Percentiles rank a stretch among this genome's conserved stretches.
phyloP scores from a whole-genome alignment of 1,140 invertebrate species.

The Myzus persicae region DNA sequence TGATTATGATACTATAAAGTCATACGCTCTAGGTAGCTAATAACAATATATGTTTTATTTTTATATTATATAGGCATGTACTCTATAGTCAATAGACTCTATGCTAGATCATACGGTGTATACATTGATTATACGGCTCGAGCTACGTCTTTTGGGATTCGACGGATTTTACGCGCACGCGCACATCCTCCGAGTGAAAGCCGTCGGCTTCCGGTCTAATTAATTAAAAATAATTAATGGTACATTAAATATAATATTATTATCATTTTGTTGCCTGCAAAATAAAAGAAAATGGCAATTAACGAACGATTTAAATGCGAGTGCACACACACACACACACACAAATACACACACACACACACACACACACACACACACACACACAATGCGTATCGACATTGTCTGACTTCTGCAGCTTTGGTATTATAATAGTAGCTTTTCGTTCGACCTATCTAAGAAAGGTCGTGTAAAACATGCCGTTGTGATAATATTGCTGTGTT shows the following conservation, averaged over 20 bases:
- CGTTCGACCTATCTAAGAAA: background rate
- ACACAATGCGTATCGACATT: too few species aligned
- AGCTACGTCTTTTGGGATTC: background rate
- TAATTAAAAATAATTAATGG: slow-evolving; percentile 14
- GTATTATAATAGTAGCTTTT: background rate
- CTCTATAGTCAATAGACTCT: too few species aligned
- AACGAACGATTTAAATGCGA: slow-evolving; percentile 3
- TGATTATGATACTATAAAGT: background rate
- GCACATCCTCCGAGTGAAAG: background rate
- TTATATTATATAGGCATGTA: too few species aligned
- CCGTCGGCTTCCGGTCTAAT: background rate
- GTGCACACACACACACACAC: background rate
- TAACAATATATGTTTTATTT: background rate
- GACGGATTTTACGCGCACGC: background rate
- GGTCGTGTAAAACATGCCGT: background rate
- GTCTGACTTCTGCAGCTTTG: too few species aligned
- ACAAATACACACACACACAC: too few species aligned
- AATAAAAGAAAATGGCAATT: background rate
- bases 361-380: too few species aligned
- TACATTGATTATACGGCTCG: too few species aligned
- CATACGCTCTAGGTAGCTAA: background rate
- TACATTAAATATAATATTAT: too few species aligned
- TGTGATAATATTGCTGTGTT: background rate
- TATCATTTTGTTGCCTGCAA: background rate
- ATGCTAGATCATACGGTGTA: too few species aligned